Percentiles rank a stretch among this genome's conserved stretches.
phyloP scores from a whole-genome alignment of 2,797 vertebrate genomes.

The Pipistrellus pipistrellus region DNA sequence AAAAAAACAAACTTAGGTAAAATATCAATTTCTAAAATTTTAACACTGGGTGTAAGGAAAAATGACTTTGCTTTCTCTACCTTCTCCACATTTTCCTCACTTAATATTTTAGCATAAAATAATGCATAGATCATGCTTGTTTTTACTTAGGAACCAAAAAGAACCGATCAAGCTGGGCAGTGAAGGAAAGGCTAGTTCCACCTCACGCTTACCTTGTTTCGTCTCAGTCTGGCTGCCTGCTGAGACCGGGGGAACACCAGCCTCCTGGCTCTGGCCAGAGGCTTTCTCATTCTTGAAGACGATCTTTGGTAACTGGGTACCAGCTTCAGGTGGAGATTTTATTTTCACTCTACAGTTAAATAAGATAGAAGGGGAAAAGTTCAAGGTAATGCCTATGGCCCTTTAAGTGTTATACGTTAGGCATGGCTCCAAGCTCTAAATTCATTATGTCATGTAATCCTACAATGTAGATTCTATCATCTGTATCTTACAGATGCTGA shows the following conservation, averaged over 20 bases:
- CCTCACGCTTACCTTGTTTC: conserved; percentile 63
- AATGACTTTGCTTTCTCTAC: background rate
- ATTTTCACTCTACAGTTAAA: conserved; percentile 83
- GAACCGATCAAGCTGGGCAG: background rate
- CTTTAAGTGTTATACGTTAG: accelerated
- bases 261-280: conserved; percentile 62
- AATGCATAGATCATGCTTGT: background rate
- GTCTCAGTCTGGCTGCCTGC: background rate
- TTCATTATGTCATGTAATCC: background rate
- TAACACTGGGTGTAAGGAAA: background rate
- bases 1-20: background rate
- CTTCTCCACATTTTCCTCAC: background rate
- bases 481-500: background rate
- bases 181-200: accelerated
- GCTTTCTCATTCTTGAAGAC: conserved; percentile 80
- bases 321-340: conserved; percentile 84
- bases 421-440: background rate
- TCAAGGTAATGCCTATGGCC: background rate
- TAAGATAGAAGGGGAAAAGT: background rate
- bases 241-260: background rate
- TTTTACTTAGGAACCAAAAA: background rate
- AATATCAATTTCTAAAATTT: background rate
- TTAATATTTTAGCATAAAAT: background rate
- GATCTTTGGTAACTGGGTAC: conserved; percentile 85
- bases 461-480: background rate